Conservation (phyloP, 2,888 invertebrate genomes). For the Heteromurus nitidus region DNA sequence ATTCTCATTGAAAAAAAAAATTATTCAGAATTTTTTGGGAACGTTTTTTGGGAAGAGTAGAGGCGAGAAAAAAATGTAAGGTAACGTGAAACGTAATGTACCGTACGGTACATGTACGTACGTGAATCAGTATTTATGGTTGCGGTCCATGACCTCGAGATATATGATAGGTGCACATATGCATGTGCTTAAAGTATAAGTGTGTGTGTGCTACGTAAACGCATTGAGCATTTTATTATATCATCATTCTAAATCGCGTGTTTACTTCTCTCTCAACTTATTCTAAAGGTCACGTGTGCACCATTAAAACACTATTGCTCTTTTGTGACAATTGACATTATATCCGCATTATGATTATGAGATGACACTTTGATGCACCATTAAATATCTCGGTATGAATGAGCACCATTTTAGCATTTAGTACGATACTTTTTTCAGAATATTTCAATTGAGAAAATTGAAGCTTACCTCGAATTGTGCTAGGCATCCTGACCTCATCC, state of each 20-base stretch:
- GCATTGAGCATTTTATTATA: not conserved
- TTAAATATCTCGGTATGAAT: no score
- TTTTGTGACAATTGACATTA: no score
- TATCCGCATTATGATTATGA: no score
- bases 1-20: no score
- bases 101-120: not conserved
- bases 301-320: slow-evolving; percentile 18
- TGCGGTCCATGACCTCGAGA: slow-evolving; percentile 63
- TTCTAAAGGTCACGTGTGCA: slow-evolving; percentile 60
- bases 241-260: slow-evolving; percentile 22
- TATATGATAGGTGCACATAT: slow-evolving; percentile 36
- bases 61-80: no score
- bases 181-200: slow-evolving; percentile 14
- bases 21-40: no score
- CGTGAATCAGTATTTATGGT: slow-evolving; percentile 46
- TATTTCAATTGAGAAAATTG: no score
- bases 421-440: no score
- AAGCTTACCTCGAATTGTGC: slow-evolving; percentile 74
- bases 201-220: slow-evolving; percentile 27
- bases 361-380: no score
- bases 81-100: slow-evolving; percentile 15
- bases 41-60: no score
- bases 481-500: slow-evolving; percentile 74
- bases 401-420: no score
- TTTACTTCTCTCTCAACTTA: slow-evolving; percentile 12